Evolutionary conservation across 2,888 invertebrate species (phyloP), one percentile per base, ranked within the genome.

Genomic region (Hydroisotoma schaefferi): DNA sequence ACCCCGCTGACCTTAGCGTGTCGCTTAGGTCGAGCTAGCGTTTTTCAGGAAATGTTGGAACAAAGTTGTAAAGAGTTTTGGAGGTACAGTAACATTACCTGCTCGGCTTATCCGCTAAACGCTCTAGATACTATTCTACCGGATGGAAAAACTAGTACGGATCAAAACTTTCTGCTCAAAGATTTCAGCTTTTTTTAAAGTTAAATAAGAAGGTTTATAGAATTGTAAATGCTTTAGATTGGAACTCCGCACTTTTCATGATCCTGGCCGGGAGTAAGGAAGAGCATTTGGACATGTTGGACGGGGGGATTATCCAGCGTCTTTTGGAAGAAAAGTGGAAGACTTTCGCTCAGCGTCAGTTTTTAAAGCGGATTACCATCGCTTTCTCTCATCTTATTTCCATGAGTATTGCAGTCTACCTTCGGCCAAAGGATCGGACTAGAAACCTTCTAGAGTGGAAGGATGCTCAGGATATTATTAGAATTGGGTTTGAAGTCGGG

Each of bases 261-360:
- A 97, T 99, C 74, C 81, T 98, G 64, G 95, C 97, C 76, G 98
- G 98, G 57, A 94, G 92, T 10, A 97, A 95, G 75, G 91, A 94
- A 74, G 97, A 94, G 74, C 99, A 99, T 82, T 83, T 99, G 76
- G 94, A 98, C 76, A 99, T 99, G 97, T 81, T 99, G 74, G 95
- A 95, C 75, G 95, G 97, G 49, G 98, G 98, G 28, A 98, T 99
- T 58, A 97, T 99, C 75, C 94, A 97, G 76, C 85, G 94, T 74
- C 80, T 99, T 51, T 82, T 99, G 20, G 97, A 97, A 77, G 98
- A 99, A 78, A 99, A 99, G 78, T 99, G 99, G 99, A 97, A 98
- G 78, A 94, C 95, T 0, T 99, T 94, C 80, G 99, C 95, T 26
- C 81, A 93, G 91, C 87, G 88, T 74, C 93, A 95, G 79, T 94